These are phyloP conservation scores for Notodonta dromedarius DNA, from an alignment of 2,888 invertebrate species.

Conservation along the genomic window DNA sequence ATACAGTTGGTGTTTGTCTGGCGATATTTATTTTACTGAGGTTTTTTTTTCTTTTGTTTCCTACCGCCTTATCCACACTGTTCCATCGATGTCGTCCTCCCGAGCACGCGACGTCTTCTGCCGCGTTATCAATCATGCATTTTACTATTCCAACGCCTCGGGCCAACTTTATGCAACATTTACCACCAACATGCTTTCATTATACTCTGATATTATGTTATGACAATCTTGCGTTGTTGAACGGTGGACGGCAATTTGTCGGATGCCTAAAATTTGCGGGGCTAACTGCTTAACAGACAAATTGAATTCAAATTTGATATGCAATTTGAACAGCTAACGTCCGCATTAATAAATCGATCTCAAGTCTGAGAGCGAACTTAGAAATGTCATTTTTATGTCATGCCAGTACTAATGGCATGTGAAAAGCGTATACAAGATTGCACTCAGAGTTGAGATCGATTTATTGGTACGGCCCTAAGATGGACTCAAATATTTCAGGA, in stretches of 20 bases:
- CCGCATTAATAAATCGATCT: too few relatives aligned
- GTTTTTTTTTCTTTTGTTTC: neutral
- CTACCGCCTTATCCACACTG: conserved; percentile 46
- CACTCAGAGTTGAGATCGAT: too few relatives aligned
- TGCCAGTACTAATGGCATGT: too few relatives aligned
- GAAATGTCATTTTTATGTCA: too few relatives aligned
- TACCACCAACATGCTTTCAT: conserved; percentile 22
- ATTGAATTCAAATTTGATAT: too few relatives aligned
- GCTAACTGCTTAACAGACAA: neutral
- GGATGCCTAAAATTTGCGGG: neutral
- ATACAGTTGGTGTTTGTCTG: too few relatives aligned
- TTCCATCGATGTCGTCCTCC: conserved; percentile 49
- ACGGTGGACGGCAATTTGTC: neutral
- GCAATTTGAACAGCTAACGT: too few relatives aligned
- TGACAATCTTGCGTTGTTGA: neutral
- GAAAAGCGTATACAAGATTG: too few relatives aligned
- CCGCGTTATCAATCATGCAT: conserved; percentile 77
- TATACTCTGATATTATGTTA: conserved; percentile 8
- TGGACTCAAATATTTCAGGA: too few relatives aligned
- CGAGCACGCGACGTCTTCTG: conserved; percentile 60
- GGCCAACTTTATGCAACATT: conserved; percentile 67
- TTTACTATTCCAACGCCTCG: conserved; percentile 62
- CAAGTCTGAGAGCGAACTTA: too few relatives aligned
- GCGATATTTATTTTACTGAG: too few relatives aligned
- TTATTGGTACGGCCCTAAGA: too few relatives aligned